phyloP scores from a whole-genome alignment of 2,888 invertebrate genomes.

The Scaptomyza parva region DNA sequence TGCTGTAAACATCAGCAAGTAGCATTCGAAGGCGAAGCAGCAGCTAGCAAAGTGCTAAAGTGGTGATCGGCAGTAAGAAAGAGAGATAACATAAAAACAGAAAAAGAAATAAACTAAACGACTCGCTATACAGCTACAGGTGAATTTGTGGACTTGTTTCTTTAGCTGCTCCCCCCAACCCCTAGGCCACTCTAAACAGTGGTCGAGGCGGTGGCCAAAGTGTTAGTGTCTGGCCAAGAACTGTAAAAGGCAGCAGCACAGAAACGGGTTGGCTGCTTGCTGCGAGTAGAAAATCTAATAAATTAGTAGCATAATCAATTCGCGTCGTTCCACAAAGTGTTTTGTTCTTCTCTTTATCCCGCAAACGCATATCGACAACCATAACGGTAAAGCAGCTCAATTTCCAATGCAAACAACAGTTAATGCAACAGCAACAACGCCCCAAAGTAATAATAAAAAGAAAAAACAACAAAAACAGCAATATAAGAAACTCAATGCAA shows the following conservation, averaged over 20 bases:
- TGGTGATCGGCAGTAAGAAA: slow-evolving; percentile 31
- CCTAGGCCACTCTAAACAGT: slow-evolving; percentile 14
- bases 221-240: slow-evolving; percentile 54
- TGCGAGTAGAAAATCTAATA: slow-evolving; percentile 65
- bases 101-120: slow-evolving; percentile 52
- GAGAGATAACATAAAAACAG: slow-evolving; percentile 28
- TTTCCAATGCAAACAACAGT: slow-evolving; percentile 30
- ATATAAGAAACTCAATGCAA: slow-evolving; percentile 30
- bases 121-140: slow-evolving; percentile 73
- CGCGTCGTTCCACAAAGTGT: slow-evolving; percentile 53
- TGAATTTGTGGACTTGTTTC: slow-evolving; percentile 76
- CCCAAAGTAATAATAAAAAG: slow-evolving; percentile 19
- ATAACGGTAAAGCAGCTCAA: slow-evolving; percentile 55
- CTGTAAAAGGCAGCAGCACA: slow-evolving; percentile 58
- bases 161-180: background rate
- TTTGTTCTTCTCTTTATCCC: slow-evolving; percentile 4
- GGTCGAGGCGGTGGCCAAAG: slow-evolving; percentile 58
- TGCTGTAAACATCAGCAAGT: slow-evolving; percentile 71
- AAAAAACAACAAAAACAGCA: slow-evolving; percentile 13
- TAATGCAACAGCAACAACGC: slow-evolving; percentile 39
- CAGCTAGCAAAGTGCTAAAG: slow-evolving; percentile 58
- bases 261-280: slow-evolving; percentile 46
- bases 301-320: slow-evolving; percentile 75
- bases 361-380: slow-evolving; percentile 32
- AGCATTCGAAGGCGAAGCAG: slow-evolving; percentile 50